Evolutionary conservation across 2,113 vertebrate genomes (phyloP), one percentile per base, ranked within the genome.

Genomic region (Zosterops lateralis): DNA sequence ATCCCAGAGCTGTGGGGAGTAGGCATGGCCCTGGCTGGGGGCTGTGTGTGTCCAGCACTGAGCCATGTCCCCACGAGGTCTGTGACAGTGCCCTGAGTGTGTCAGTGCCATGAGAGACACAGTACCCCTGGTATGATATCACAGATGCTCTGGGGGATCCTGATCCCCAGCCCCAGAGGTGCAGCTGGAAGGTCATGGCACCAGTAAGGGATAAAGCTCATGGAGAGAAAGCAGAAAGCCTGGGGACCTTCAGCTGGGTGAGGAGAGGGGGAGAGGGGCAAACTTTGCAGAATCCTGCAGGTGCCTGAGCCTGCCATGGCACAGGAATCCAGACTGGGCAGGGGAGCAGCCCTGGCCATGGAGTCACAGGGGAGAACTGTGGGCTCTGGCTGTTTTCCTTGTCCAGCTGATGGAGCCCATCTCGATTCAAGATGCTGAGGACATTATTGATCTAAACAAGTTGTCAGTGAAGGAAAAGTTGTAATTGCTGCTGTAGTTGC

Each of bases 401-500:
- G 40, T 72, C 73, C 2, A 9, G 88, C 91, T 77, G 71, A 76
- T 79, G 73, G 40, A 92, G 44, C 79, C 93, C 89, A 91, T 96
- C 96, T 95, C 71, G 42, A 96, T 95, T 95, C 92, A 75, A 44
- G 36, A 93, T 75, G 58, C 84, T 25, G 68, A 65, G 36, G 96
- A 93, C 65, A 77, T 97, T 98, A 98, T 98, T 97, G 97, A 98
- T 98, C 97, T 95, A 97, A 97, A 96, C 95, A 89, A 97, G 96
- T 96, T 97, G 97, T 98, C 96, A 95, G 97, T 70, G 84, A 95
- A 97, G 96, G 95, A 97, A 97, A 97, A 98, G 97, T 97, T 97
- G 97, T 98, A 98, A 98, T 98, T 98, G 97, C 96, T 95, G 94
- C 95, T 97, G 97, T 97, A 97, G 96, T 97, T 97, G 96, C 96